phyloP scores from a whole-genome alignment of 2,888 invertebrate species.

The Agriopis aurantiaria region DNA sequence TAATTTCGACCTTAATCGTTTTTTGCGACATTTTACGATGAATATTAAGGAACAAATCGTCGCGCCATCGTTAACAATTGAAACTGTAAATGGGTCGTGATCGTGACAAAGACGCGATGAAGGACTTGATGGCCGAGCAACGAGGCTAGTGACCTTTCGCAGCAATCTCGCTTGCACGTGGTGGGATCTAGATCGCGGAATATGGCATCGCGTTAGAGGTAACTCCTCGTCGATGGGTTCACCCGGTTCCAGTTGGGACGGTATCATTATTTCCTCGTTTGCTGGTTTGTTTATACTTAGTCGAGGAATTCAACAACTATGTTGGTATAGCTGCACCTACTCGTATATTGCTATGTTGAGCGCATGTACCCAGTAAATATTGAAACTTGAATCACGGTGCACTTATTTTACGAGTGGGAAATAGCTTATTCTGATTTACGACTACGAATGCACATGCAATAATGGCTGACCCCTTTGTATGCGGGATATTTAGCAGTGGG shows the following conservation, averaged over 20 bases:
- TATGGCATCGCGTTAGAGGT: constrained; percentile 31
- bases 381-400: constrained; percentile 31
- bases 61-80: constrained; percentile 66
- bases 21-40: constrained; percentile 48
- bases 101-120: constrained; percentile 74
- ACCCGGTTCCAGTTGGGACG: constrained; percentile 8
- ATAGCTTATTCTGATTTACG: constrained; percentile 31
- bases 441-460: constrained; percentile 29
- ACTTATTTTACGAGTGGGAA: constrained; percentile 35
- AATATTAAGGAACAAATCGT: constrained; percentile 50
- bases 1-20: constrained; percentile 66
- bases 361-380: constrained; percentile 18
- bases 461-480: constrained; percentile 47
- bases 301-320: constrained; percentile 1
- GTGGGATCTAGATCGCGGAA: constrained; percentile 61
- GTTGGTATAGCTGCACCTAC: neutral
- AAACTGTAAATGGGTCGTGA: constrained; percentile 81
- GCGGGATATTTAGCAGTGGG: constrained; percentile 50
- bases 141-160: constrained; percentile 77
- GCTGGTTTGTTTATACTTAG: constrained; percentile 14
- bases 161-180: constrained; percentile 68
- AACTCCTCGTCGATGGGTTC: constrained; percentile 15
- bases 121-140: constrained; percentile 76
- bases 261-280: constrained; percentile 33
- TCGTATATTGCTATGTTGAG: constrained; percentile 1